These are phyloP conservation scores for Temnothorax nylanderi DNA, from an alignment of 1,140 invertebrate genomes.

Conservation along the genomic window DNA sequence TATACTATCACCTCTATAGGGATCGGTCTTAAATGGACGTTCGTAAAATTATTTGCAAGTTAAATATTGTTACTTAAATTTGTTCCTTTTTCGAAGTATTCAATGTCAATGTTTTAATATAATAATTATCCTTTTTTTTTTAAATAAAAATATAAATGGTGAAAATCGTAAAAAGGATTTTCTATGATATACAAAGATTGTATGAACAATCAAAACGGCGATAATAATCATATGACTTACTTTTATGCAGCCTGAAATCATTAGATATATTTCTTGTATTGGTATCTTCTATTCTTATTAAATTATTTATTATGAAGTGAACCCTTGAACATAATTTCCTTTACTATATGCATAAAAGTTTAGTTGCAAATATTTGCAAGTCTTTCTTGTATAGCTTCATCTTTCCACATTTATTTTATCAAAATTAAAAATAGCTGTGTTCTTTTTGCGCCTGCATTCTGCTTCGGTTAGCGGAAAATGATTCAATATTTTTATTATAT, in stretches of 20 bases:
- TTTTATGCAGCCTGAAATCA: neutral
- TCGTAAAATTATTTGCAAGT: too few species aligned
- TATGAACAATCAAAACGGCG: neutral
- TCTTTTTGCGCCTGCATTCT: neutral
- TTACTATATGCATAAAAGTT: neutral
- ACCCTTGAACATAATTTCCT: neutral
- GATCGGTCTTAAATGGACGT: neutral
- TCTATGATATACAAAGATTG: neutral
- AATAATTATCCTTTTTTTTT: neutral
- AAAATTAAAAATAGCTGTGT: neutral
- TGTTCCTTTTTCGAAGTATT: neutral
- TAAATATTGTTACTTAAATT: neutral
- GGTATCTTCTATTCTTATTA: neutral
- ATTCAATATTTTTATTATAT: slow-evolving; percentile 21
- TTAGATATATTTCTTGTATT: neutral
- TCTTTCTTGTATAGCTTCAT: neutral
- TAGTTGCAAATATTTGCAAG: neutral
- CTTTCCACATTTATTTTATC: neutral
- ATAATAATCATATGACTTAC: neutral
- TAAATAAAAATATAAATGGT: neutral
- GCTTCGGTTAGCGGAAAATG: slow-evolving; percentile 21
- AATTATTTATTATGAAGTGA: neutral
- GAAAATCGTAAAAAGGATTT: neutral
- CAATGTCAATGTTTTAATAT: neutral
- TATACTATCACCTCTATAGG: neutral